Evolutionary conservation across 2,888 invertebrate genomes (phyloP).

Genomic region (Sepioteuthis lessoniana): DNA sequence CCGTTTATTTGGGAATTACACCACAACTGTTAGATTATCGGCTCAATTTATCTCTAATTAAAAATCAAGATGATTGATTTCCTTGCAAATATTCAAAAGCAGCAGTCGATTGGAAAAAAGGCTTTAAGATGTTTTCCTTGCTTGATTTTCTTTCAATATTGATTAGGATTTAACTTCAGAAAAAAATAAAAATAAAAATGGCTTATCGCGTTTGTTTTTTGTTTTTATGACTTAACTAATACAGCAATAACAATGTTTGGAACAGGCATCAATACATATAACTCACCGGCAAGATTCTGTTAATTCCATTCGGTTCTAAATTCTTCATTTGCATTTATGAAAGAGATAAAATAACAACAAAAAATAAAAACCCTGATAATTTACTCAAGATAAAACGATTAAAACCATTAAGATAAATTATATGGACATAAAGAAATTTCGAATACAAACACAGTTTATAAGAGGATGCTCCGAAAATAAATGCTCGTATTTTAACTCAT

Average conservation of each 20-base stretch:
- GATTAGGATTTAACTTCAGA: background rate
- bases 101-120: background rate
- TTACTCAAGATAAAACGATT: too few relatives aligned
- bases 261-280: background rate
- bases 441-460: too few relatives aligned
- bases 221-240: background rate
- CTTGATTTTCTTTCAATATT: background rate
- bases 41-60: constrained; percentile 20
- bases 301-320: background rate
- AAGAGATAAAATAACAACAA: background rate
- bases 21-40: background rate
- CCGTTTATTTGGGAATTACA: background rate
- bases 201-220: background rate
- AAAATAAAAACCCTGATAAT: too few relatives aligned
- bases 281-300: background rate
- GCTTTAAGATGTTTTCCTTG: background rate
- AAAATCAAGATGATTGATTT: constrained; percentile 6
- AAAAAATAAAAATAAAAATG: background rate
- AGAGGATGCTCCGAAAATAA: too few relatives aligned
- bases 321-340: background rate
- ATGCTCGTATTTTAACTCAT: too few relatives aligned
- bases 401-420: too few relatives aligned
- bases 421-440: too few relatives aligned
- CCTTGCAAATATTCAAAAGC: background rate
- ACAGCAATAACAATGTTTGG: background rate